Percentiles rank a stretch among this genome's conserved stretches.
phyloP scores from a whole-genome alignment of 2,113 vertebrate species.

The Protomyctophum bolini region DNA sequence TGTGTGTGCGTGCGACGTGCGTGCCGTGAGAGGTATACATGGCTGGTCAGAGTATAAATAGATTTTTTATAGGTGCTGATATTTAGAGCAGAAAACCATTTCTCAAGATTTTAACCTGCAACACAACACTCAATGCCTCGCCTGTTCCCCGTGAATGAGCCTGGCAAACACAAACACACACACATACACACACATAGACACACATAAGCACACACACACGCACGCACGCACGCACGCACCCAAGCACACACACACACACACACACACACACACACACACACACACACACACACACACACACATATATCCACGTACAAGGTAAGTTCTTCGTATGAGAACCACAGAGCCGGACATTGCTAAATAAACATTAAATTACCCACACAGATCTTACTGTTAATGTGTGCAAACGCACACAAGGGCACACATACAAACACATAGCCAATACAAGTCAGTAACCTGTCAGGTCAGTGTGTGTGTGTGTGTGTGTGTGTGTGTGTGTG shows the following conservation, averaged over 20 bases:
- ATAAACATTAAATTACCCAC: constrained; percentile 48
- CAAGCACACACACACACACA: neutral
- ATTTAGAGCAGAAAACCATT: constrained; percentile 50
- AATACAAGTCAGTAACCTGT: constrained; percentile 27
- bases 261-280: constrained; percentile 10
- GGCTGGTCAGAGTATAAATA: constrained; percentile 25
- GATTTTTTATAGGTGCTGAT: constrained; percentile 37
- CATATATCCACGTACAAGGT: neutral
- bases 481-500: constrained; percentile 5
- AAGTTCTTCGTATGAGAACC: constrained; percentile 47
- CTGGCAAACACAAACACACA: constrained; percentile 16
- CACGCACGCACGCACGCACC: neutral
- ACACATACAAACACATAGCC: constrained; percentile 41
- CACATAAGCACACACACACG: neutral
- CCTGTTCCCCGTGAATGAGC: constrained; percentile 54
- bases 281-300: neutral
- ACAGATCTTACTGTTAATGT: constrained; percentile 33
- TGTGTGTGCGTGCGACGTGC: neutral
- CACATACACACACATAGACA: constrained; percentile 22
- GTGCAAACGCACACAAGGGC: constrained; percentile 25
- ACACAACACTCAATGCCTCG: constrained; percentile 29
- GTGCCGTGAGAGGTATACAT: no score
- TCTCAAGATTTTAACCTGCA: constrained; percentile 53
- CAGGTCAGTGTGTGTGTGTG: constrained; percentile 49
- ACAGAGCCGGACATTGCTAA: constrained; percentile 45